A percentile compares a stretch with the other conserved stretches of the same genome.
Conservation (phyloP, 2,888 invertebrate species). For the Macrophya alboannulata region DNA sequence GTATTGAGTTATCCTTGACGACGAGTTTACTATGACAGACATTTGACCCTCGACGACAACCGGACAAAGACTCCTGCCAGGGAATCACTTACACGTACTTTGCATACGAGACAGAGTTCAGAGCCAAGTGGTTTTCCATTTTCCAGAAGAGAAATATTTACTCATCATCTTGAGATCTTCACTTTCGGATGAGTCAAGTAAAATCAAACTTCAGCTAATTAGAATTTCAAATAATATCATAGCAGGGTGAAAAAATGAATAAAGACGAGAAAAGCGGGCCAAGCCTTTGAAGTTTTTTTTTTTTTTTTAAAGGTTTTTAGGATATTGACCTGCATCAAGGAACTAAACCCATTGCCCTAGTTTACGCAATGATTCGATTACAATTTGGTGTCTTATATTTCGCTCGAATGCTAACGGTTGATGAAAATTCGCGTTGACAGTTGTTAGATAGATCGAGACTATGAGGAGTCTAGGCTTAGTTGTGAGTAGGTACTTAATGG, state of each 20-base stretch:
- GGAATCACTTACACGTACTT: conserved; percentile 8
- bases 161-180: not conserved
- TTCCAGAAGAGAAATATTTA: not conserved
- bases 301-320: conserved; percentile 12
- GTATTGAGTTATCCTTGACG: conserved; percentile 36
- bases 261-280: not conserved
- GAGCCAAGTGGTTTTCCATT: not conserved
- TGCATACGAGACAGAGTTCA: not conserved
- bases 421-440: not conserved
- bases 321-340: not conserved
- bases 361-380: conserved; percentile 48
- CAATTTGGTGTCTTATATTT: conserved; percentile 23
- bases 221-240: no score
- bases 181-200: not conserved
- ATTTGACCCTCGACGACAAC: conserved; percentile 36
- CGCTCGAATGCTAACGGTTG: conserved; percentile 27
- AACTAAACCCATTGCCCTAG: conserved; percentile 31
- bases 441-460: not conserved
- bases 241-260: no score
- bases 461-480: not conserved
- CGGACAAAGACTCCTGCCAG: conserved; percentile 9
- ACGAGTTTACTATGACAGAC: conserved; percentile 7
- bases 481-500: conserved; percentile 6
- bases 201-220: not conserved
- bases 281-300: not conserved